phyloP scores from a whole-genome alignment of 2,797 vertebrate genomes.

The Sylvia borin region DNA sequence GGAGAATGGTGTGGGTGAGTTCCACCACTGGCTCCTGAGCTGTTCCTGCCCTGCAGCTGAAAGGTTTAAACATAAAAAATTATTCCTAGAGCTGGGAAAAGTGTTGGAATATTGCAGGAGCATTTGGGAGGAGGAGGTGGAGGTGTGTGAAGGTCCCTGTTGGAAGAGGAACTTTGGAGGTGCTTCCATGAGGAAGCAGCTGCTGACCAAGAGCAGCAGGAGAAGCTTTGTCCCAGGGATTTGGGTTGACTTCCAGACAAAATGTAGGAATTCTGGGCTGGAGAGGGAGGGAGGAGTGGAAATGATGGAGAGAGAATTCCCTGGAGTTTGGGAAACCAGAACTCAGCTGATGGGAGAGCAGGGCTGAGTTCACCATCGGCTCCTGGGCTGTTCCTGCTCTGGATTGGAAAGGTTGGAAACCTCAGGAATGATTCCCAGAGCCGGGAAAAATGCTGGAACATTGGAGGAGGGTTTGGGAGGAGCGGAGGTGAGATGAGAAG shows the following conservation, averaged over 20 bases:
- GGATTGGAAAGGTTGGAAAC: too few relatives aligned
- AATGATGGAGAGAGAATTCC: too few relatives aligned
- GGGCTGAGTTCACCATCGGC: too few relatives aligned
- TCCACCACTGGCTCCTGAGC: background rate
- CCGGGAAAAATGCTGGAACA: background rate
- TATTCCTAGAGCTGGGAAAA: background rate
- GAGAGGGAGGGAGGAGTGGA: background rate
- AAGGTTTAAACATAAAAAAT: background rate
- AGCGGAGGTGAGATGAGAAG: background rate
- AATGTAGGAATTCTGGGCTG: background rate
- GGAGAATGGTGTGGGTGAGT: accelerated
- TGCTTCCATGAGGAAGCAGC: background rate
- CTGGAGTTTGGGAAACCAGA: too few relatives aligned
- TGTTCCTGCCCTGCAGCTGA: accelerated
- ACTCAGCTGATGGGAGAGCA: too few relatives aligned
- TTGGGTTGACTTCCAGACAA: accelerated
- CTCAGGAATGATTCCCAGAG: background rate
- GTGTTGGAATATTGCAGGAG: too few relatives aligned
- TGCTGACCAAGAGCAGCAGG: background rate
- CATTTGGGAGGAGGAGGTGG: background rate
- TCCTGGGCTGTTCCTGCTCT: too few relatives aligned
- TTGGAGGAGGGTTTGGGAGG: background rate
- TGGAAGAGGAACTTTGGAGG: too few relatives aligned
- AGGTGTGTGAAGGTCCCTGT: too few relatives aligned
- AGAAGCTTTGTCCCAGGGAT: background rate